Evolutionary conservation across 2,113 vertebrate species (phyloP).

Genomic region (Podarcis muralis): DNA sequence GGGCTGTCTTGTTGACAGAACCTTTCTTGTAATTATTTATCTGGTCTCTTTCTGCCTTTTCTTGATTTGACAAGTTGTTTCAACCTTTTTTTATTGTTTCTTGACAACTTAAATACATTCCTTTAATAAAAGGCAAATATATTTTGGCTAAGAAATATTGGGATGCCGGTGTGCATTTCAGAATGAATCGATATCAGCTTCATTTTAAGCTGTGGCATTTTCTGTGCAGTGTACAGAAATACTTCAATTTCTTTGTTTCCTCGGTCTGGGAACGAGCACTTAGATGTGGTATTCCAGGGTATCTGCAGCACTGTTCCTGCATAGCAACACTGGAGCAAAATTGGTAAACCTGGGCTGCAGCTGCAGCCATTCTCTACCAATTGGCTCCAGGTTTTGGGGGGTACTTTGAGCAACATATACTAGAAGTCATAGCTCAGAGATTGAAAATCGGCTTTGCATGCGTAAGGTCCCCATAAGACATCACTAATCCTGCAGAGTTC

Average conservation of each 20-base stretch:
- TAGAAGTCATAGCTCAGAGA: too few species aligned
- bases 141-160: not conserved
- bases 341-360: not conserved
- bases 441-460: too few species aligned
- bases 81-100: not conserved
- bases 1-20: not conserved
- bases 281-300: not conserved
- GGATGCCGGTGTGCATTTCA: not conserved
- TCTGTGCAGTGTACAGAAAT: not conserved
- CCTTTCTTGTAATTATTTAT: not conserved
- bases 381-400: too few species aligned
- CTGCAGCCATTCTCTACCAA: not conserved
- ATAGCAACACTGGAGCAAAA: not conserved
- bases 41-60: not conserved
- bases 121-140: not conserved
- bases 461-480: too few species aligned
- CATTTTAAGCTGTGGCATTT: not conserved
- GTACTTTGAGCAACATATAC: too few species aligned
- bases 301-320: not conserved
- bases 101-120: not conserved
- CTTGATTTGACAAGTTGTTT: not conserved
- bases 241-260: not conserved
- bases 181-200: not conserved
- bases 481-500: too few species aligned
- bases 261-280: not conserved